Evolutionary conservation across 2,113 vertebrate genomes (phyloP).

Genomic region (Oenanthe oenanthe): DNA sequence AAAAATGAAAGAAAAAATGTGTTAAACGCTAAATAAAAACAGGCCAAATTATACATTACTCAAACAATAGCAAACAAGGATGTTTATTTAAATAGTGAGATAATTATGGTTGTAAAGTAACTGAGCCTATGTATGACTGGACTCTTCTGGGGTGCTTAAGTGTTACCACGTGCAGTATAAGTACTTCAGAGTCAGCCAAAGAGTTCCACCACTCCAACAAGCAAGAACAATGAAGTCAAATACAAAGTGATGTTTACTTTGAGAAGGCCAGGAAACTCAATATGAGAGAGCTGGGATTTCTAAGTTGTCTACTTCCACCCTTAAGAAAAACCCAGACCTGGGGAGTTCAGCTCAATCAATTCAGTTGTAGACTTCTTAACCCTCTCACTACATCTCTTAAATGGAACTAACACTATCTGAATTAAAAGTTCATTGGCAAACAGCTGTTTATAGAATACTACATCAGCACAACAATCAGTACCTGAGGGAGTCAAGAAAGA

Average conservation of each 20-base stretch:
- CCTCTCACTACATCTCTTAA: background rate
- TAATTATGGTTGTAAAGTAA: background rate
- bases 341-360: background rate
- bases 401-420: background rate
- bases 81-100: background rate
- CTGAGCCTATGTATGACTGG: background rate
- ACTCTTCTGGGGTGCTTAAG: background rate
- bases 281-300: background rate
- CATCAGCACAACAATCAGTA: background rate
- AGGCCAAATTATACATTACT: background rate
- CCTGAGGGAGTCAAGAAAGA: background rate
- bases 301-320: background rate
- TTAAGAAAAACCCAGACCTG: background rate
- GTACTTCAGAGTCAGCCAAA: background rate
- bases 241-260: background rate
- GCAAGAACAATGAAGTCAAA: background rate
- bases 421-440: background rate
- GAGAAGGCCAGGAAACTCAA: background rate
- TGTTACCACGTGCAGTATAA: background rate
- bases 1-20: background rate
- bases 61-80: background rate
- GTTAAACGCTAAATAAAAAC: background rate
- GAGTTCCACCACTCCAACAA: background rate
- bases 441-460: background rate
- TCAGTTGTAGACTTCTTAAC: background rate